These are phyloP conservation scores for Cochlearius cochlearius DNA, from an alignment of 2,113 vertebrate genomes.

Conservation along the genomic window DNA sequence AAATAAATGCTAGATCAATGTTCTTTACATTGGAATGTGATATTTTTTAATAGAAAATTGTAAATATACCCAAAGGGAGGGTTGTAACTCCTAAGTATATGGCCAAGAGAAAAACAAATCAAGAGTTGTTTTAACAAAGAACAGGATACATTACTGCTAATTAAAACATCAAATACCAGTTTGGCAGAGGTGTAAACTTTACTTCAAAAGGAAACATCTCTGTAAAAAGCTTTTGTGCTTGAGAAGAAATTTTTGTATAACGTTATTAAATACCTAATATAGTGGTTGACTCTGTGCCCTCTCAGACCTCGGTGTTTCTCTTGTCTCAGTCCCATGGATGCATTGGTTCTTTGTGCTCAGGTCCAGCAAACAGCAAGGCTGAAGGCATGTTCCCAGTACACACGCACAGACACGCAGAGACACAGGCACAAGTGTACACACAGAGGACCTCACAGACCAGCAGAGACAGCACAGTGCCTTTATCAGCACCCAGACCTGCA, in stretches of 20 bases:
- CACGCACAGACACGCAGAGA: not conserved
- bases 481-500: not conserved
- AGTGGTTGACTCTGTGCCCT: not conserved
- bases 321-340: not conserved
- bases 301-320: not conserved
- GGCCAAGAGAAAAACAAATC: not conserved
- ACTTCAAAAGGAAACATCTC: not conserved
- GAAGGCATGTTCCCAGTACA: not conserved
- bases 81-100: not conserved
- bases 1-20: not conserved
- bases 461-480: not conserved
- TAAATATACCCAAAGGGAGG: not conserved
- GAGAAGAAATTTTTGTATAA: not conserved
- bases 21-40: not conserved
- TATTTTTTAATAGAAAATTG: not conserved
- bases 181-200: not conserved
- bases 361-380: not conserved
- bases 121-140: not conserved
- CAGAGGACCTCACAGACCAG: not conserved
- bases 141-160: not conserved
- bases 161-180: not conserved
- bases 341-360: not conserved
- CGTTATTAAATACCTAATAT: not conserved
- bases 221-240: not conserved
- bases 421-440: no score